These are phyloP conservation scores for Rhysida immarginata DNA, from an alignment of 1,140 invertebrate genomes.

Conservation along the genomic window DNA sequence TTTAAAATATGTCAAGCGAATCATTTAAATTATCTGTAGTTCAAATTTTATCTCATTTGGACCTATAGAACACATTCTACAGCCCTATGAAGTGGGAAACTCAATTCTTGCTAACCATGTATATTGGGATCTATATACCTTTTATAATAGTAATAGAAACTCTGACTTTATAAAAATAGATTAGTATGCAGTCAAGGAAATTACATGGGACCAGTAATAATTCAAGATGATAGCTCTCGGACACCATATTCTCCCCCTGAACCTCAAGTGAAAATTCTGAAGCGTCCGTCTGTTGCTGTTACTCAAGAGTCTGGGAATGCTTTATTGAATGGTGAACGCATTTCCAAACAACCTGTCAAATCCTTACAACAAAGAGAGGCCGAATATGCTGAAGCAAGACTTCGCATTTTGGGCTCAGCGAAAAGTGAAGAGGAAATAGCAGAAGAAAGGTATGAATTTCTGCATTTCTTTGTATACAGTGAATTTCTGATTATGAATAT, in stretches of 20 bases:
- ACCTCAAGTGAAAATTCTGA: constrained; percentile 65
- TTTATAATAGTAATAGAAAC: too few species aligned
- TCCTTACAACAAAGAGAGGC: constrained; percentile 68
- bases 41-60: too few species aligned
- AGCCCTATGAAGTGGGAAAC: too few species aligned
- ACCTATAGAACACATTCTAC: too few species aligned
- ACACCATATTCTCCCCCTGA: constrained; percentile 46
- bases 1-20: too few species aligned
- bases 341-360: constrained; percentile 53
- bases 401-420: constrained; percentile 65
- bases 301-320: constrained; percentile 16
- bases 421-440: constrained; percentile 48
- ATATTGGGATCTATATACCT: too few species aligned
- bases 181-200: not conserved
- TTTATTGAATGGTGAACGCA: constrained; percentile 40
- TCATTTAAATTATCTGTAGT: too few species aligned
- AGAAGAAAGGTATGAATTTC: constrained; percentile 11
- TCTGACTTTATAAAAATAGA: too few species aligned
- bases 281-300: constrained; percentile 43
- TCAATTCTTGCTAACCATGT: too few species aligned
- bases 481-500: too few species aligned
- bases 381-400: constrained; percentile 69
- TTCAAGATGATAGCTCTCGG: constrained; percentile 27
- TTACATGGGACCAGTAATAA: constrained; percentile 16
- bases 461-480: too few species aligned